These are phyloP conservation scores for Tolypeutes matacus DNA, from an alignment of 2,797 vertebrate species.

Conservation along the genomic window DNA sequence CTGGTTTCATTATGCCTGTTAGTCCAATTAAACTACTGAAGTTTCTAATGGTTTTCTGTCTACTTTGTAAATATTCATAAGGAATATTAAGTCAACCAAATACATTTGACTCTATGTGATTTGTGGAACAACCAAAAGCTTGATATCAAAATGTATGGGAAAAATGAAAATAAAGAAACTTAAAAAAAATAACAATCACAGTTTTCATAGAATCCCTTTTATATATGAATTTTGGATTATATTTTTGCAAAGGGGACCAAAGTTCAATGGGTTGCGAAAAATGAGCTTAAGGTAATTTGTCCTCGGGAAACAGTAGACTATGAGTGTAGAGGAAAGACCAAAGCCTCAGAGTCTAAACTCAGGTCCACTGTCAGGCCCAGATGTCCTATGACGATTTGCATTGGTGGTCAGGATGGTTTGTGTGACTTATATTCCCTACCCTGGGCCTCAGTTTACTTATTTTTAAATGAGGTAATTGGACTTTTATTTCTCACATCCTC, in stretches of 20 bases:
- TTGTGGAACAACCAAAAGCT: slow-evolving; percentile 76
- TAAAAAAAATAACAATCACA: neutral
- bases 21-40: slow-evolving; percentile 83
- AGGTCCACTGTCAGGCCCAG: neutral
- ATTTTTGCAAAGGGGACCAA: neutral
- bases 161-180: neutral
- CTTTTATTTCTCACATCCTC: slow-evolving; percentile 37
- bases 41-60: slow-evolving; percentile 85
- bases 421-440: neutral
- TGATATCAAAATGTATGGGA: neutral
- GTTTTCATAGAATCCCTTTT: slow-evolving; percentile 18
- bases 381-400: neutral
- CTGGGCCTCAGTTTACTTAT: slow-evolving; percentile 9
- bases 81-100: slow-evolving; percentile 84
- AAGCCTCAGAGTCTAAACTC: neutral
- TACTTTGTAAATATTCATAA: slow-evolving; percentile 84
- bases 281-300: neutral
- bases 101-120: slow-evolving; percentile 81
- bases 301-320: neutral
- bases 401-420: neutral
- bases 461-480: neutral
- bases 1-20: slow-evolving; percentile 78
- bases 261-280: slow-evolving; percentile 19
- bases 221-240: slow-evolving; percentile 2
- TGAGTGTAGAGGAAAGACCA: neutral